Conservation (phyloP, 2,113 vertebrate species). For the Chionis minor region DNA sequence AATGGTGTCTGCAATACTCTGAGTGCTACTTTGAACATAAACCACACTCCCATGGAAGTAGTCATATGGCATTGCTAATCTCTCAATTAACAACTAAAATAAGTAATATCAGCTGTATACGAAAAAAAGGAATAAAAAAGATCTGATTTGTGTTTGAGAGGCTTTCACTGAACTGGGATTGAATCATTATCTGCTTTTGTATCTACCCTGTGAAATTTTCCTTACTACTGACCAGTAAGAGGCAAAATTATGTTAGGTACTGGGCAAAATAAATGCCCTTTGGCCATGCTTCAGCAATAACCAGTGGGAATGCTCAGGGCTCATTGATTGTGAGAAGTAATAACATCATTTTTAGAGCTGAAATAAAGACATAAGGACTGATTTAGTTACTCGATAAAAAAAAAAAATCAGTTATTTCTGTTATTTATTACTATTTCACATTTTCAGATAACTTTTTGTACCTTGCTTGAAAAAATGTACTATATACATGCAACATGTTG, state of each 20-base stretch:
- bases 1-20: background rate
- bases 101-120: background rate
- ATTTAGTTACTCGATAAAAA: background rate
- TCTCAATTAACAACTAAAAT: background rate
- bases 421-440: background rate
- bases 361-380: background rate
- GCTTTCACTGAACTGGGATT: background rate
- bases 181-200: background rate
- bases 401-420: background rate
- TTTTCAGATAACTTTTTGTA: background rate
- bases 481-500: background rate
- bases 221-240: background rate
- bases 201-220: background rate
- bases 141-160: background rate
- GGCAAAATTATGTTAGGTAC: background rate
- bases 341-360: background rate
- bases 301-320: background rate
- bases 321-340: background rate
- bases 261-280: background rate
- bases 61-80: background rate
- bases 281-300: background rate
- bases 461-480: background rate
- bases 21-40: background rate
- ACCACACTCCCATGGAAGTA: background rate
- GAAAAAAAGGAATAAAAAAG: background rate